Percentiles rank a stretch among this genome's conserved stretches.
Conservation (phyloP, 2,888 invertebrate genomes). For the Epistrophella euchroma region DNA sequence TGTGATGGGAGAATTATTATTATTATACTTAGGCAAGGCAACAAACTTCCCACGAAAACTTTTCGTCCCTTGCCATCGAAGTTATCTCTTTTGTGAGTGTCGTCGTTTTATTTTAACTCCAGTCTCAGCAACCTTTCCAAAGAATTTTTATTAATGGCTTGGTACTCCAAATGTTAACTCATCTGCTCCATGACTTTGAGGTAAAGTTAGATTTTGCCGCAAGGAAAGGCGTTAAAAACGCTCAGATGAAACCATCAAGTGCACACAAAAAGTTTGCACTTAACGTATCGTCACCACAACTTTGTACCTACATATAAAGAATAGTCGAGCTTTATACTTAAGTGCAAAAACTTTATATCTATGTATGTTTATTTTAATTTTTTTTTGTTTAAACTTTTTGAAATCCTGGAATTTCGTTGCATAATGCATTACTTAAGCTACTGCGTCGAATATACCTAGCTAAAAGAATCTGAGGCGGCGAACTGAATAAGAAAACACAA, state of each 20-base stretch:
- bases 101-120: slow-evolving; percentile 6
- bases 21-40: slow-evolving; percentile 6
- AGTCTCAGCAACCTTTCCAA: slow-evolving; percentile 9
- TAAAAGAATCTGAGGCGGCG: background rate
- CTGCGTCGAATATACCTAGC: slow-evolving; percentile 2
- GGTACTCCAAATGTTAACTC: background rate
- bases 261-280: slow-evolving; percentile 35
- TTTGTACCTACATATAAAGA: background rate
- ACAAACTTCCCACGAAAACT: background rate
- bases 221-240: background rate
- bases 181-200: background rate
- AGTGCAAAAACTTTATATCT: slow-evolving; percentile 22
- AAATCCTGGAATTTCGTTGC: slow-evolving; percentile 29
- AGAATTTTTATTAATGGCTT: slow-evolving; percentile 15
- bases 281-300: background rate
- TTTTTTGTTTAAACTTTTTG: background rate
- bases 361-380: background rate
- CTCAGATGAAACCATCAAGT: background rate
- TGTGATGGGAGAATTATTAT: background rate
- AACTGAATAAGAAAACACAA: slow-evolving; percentile 33
- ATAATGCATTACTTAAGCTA: slow-evolving; percentile 59
- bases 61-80: slow-evolving; percentile 1
- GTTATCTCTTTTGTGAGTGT: slow-evolving; percentile 16
- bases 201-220: slow-evolving; percentile 2
- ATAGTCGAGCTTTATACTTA: slow-evolving; percentile 16